Evolutionary conservation across 2,888 invertebrate species (phyloP), one percentile per base, ranked within the genome.

Genomic region (Phragmatobia fuliginosa): DNA sequence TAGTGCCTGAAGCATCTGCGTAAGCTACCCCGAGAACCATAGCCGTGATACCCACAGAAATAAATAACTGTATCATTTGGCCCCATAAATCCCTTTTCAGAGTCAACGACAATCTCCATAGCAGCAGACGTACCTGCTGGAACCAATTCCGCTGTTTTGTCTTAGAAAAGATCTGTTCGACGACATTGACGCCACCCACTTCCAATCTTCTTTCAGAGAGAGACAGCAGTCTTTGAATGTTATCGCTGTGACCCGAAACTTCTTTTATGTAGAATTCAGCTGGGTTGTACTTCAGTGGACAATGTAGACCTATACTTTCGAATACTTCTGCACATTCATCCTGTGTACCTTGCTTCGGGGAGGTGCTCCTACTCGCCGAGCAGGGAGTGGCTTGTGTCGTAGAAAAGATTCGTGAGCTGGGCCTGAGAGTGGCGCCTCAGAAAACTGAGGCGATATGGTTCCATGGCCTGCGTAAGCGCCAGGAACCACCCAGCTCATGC

Each of bases 201-300:
- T 68, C 70, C 67, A 73, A 80, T 73, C 81, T 80, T 68, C 82
- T 76, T 45, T 80, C 75, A 76, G 86, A 83, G 62, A 80, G 84
- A 79, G 89, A 87, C 80, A 86, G 73, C 4, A 91, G 80, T 76
- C 80, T 86, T 41, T 86, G 80, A 10, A 85, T 70, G 28, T 80
- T 71, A 25, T 56, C 74, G 38, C 68, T 83, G 41, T 79, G 78
- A 67, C 79, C 77, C 0, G 93, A 94, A n/a, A 95, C 88, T 0
- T 89, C 88, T 71, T 88, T 92, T n/a, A 99, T 96, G 89, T 97
- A 98, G 90, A 97, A 98, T 89, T 99, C 99, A 0, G 98, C 98
- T 7, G 97, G 97, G 89, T 98, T 98, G 91, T 96, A 98, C 77
- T 97, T 97, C 31, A 93, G 86, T 0, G 98, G 98, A 85, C 97